These are phyloP conservation scores for Pseudeuparius sepicola DNA, from an alignment of 2,888 invertebrate species.

Conservation along the genomic window DNA sequence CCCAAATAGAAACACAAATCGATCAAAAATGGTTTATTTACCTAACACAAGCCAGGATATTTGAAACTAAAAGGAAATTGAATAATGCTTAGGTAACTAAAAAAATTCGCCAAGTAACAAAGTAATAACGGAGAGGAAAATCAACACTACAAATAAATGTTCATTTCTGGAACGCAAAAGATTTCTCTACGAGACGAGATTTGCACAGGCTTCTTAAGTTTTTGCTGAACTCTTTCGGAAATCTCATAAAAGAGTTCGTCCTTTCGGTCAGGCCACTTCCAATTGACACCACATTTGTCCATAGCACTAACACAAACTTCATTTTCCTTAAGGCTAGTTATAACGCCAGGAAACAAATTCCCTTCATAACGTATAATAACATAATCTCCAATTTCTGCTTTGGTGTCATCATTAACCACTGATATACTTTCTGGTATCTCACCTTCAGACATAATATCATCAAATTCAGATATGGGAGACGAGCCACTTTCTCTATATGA, in stretches of 20 bases:
- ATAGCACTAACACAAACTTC: slow-evolving; percentile 6
- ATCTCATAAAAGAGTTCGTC: slow-evolving; percentile 7
- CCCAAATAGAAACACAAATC: slow-evolving; percentile 11
- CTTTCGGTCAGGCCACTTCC: slow-evolving; percentile 8
- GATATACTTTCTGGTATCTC: slow-evolving; percentile 11
- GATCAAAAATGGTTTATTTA: slow-evolving; percentile 13
- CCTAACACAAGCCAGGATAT: no score
- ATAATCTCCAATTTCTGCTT: slow-evolving; percentile 7
- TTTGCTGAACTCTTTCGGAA: slow-evolving; percentile 13
- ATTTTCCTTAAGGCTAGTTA: slow-evolving; percentile 6
- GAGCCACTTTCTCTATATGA: slow-evolving; percentile 12
- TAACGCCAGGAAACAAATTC: slow-evolving; percentile 10
- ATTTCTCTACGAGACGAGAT: slow-evolving; percentile 12
- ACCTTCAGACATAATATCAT: slow-evolving; percentile 6
- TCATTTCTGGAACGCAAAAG: no score
- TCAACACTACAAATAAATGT: slow-evolving; percentile 8
- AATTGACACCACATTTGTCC: not conserved
- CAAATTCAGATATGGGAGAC: slow-evolving; percentile 9
- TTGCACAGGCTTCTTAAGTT: slow-evolving; percentile 10
- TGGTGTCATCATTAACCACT: slow-evolving; percentile 9
- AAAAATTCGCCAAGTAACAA: no score
- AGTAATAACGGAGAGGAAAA: slow-evolving; percentile 8
- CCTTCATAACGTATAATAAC: slow-evolving; percentile 11
- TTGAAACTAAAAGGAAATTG: slow-evolving; percentile 8
- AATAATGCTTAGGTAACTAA: slow-evolving; percentile 9